Evolutionary conservation across 2,797 vertebrate species (phyloP).

Genomic region (Lacerta bilineata): DNA sequence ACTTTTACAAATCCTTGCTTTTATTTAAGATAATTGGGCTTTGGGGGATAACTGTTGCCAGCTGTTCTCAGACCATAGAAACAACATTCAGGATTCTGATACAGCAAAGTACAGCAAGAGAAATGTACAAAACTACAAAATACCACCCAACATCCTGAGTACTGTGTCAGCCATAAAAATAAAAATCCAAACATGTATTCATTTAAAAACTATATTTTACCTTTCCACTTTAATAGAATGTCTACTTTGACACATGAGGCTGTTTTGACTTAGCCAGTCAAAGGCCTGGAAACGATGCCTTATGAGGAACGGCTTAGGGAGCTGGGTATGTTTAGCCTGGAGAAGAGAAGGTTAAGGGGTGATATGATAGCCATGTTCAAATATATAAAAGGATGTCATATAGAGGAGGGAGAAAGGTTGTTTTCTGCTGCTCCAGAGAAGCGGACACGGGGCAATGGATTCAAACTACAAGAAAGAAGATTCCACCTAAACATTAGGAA

Average conservation of each 20-base stretch:
- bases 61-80: constrained; percentile 27
- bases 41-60: constrained; percentile 20
- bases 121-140: neutral
- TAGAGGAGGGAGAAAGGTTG: no score
- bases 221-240: neutral
- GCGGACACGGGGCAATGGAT: no score
- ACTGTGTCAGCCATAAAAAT: neutral
- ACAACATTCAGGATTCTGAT: constrained; percentile 17
- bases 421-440: no score
- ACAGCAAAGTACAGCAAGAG: neutral
- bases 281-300: no score
- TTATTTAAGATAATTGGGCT: constrained; percentile 28
- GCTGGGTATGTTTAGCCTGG: no score
- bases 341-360: no score
- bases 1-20: neutral
- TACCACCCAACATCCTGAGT: neutral
- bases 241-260: neutral
- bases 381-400: no score
- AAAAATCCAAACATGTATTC: neutral
- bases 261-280: no score
- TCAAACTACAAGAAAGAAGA: no score
- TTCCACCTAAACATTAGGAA: no score
- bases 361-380: no score
- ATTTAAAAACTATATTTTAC: neutral
- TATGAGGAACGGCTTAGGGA: no score